Base-by-base conservation (phyloP, 2,797 vertebrate genomes). In the Alfaro cultratus region DNA sequence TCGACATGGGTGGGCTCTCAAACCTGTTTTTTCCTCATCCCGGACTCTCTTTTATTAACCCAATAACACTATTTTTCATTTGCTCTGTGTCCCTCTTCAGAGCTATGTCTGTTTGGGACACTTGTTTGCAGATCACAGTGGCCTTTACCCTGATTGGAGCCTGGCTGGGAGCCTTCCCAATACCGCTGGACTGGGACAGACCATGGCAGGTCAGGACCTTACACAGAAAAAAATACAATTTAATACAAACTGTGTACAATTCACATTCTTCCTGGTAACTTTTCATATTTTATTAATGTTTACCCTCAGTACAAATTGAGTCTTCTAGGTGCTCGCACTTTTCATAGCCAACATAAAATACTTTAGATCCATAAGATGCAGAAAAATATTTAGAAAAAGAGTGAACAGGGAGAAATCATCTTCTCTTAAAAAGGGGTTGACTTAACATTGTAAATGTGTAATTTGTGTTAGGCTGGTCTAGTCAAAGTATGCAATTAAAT, bases 131-230 rank as follows among this genome's bases (percentile, higher is more conserved):
- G 93, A 99, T 99, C 26, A 99, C 97, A 49, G 97, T 97, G 0
- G 73, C 96, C 70, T 97, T 96, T 90, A 98, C 96, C 36, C 60
- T 99, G 71, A 81, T 97, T 31, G 98, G 99, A 91, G 96, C 97
- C 78, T 98, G 98, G 98, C 80, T 99, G 73, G 98, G 98, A 92
- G 98, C 98, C 23, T 97, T 99, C 89, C 98, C 98, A 57, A 95
- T 96, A 68, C 95, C 95, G 31, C 94, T 96, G 74, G 95, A 96
- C 89, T 96, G 95, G 96, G 95, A 96, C 91, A 90, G 93, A 83
- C 95, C 95, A 0, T 96, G 95, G 95, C 95, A 96, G 95, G 95
- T 96, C 26, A 92, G 93, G 45, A 78, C 23, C 29, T 45, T 67
- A 13, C 3, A 11, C 36, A 23, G 4, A 45, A 83, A 78, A 26